Base-by-base conservation (phyloP, 2,113 vertebrate genomes). In the Ceratotherium simum region DNA sequence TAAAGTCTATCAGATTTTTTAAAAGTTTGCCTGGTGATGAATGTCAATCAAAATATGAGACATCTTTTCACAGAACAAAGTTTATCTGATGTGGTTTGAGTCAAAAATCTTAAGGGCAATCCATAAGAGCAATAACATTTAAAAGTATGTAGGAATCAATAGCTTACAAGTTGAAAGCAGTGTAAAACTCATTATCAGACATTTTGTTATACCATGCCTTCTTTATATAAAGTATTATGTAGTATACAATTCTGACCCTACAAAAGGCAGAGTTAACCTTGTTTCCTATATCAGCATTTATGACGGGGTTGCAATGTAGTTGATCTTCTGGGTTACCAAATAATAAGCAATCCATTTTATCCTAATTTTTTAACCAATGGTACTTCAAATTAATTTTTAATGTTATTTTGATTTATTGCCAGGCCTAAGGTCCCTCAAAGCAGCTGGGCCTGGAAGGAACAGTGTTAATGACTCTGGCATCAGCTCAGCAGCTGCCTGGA, bases 341-440 rank as follows among this genome's bases (percentile, higher is more conserved):
- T 11, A 93, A 20, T 48, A 73, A 96, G 72, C 84, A 69, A 90
- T 72, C 48, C 17, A 60, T 65, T 93, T 84, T 51, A 76, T 79
- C 75, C n/a, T 73, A 88, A 87, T 79, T 82, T 90, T 69, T 87
- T 90, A 85, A 80, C 84, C 81, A 87, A 39, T 76, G 64, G 39
- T 78, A 75, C 54, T 86, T 95, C 6, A 39, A 79, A 84, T 91
- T 88, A 42, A 75, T 80, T 94, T 97, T 94, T 97, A 83, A 90
- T 58, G n/a, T 81, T 90, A 91, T 69, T 97, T 97, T 96, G 95
- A 97, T 97, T 92, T 97, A 95, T 90, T 69, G 58, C 86, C 69
- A 95, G 72, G 64, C 69, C 69, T 16, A 87, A 86, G 16, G 46
- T 69, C 79, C 81, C 83, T 75, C 48, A 10, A 46, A 95, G 60